Evolutionary conservation across 2,797 vertebrate genomes (phyloP).

Genomic region (Cercopithecus hamlyni): DNA sequence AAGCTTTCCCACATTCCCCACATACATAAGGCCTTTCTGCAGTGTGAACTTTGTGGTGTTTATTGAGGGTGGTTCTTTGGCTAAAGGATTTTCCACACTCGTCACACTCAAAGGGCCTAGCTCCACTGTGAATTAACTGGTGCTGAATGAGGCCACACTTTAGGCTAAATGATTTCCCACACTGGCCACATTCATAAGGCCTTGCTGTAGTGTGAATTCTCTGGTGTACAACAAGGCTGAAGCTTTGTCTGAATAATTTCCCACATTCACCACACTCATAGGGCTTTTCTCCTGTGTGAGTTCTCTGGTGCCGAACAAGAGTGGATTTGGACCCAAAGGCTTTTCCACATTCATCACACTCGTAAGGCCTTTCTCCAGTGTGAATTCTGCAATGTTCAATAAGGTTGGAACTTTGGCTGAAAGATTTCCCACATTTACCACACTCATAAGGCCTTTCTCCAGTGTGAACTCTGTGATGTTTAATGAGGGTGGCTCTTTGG

Average conservation of each 20-base stretch:
- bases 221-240: conserved; percentile 23
- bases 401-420: conserved; percentile 58
- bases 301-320: conserved; percentile 53
- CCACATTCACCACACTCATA: conserved; percentile 48
- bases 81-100: conserved; percentile 56
- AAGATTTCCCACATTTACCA: conserved; percentile 53
- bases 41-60: conserved; percentile 50
- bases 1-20: conserved; percentile 55
- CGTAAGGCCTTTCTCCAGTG: conserved; percentile 37
- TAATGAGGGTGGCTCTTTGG: conserved; percentile 18
- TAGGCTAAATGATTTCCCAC: conserved; percentile 39
- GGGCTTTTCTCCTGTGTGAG: conserved; percentile 50
- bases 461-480: conserved; percentile 33
- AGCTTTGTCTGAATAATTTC: conserved; percentile 45
- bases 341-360: conserved; percentile 57
- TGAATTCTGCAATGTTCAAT: conserved; percentile 50
- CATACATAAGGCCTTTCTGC: conserved; percentile 64
- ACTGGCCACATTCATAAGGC: conserved; percentile 30
- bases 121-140: conserved; percentile 46
- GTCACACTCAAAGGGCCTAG: conserved; percentile 42
- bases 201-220: conserved; percentile 18
- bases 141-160: conserved; percentile 50
- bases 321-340: conserved; percentile 50
- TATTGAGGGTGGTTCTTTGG: conserved; percentile 8
- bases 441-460: conserved; percentile 62